Evolutionary conservation across 2,797 vertebrate species (phyloP), one percentile per base, ranked within the genome.

Genomic region (Periparus ater): DNA sequence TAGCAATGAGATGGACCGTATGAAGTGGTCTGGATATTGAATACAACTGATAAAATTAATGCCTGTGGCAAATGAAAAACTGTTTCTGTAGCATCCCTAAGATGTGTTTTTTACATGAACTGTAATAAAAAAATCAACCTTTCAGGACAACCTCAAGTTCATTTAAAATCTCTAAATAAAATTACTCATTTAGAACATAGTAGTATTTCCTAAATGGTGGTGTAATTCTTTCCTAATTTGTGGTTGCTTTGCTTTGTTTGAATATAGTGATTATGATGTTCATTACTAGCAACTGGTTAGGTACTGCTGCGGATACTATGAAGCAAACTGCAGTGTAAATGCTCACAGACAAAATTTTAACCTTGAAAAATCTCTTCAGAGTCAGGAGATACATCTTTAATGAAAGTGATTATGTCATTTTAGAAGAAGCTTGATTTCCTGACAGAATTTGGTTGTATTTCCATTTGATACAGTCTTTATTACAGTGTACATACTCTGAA

Each of bases 181-280:
- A 96, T 95, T 96, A 93, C 47, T 86, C 50, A 87, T 95, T 90
- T 75, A 94, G 81, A 97, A 92, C 77, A 60, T 48, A 84, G 71
- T 54, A 80, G 76, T 96, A 95, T 83, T 96, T 97, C 95, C 79
- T 94, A 88, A 97, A 96, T 96, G 89, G 82, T 96, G 93, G 93
- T 95, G 76, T 95, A 84, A 54, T 96, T 96, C 81, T 81, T 84
- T 94, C 42, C 68, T 96, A 96, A 97, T 97, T 93, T 92, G 75
- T 71, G 68, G 85, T 97, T 97, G 85, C 95, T 97, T 97, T 98
- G 89, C 97, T 97, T 97, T 97, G 80, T 97, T 94, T 97, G 95
- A 98, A 96, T 97, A 94, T 85, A 96, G 89, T 97, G 91, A 97
- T 97, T 97, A 95, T 55, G 53, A 73, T 81, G 48, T 93, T 98